A percentile compares a stretch with the other conserved stretches of the same genome.
phyloP scores from a whole-genome alignment of 2,888 invertebrate species.

The Pandemis corylana region DNA sequence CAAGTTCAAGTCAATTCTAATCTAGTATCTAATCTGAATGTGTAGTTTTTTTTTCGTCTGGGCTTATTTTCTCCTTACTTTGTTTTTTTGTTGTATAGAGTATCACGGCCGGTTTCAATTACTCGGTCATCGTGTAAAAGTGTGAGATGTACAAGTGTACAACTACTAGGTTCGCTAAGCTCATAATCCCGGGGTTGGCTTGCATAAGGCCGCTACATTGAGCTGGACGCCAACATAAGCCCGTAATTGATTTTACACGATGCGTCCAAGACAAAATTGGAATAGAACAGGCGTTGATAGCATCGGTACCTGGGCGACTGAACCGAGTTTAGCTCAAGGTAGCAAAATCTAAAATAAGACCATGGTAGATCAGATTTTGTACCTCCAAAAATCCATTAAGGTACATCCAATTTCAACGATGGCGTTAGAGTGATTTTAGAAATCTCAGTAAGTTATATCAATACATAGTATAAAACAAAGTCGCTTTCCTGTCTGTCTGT shows the following conservation, averaged over 20 bases:
- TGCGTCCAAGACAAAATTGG: constrained; percentile 20
- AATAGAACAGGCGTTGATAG: not conserved
- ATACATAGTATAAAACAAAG: too few relatives aligned
- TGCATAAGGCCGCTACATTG: constrained; percentile 31
- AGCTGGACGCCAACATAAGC: constrained; percentile 21
- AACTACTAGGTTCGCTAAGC: constrained; percentile 21
- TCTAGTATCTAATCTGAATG: not conserved
- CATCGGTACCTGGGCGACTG: too few relatives aligned
- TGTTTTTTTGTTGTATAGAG: not conserved
- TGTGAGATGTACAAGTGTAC: constrained; percentile 14
- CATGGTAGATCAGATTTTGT: too few relatives aligned
- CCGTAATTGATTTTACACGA: constrained; percentile 32
- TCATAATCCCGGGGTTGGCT: constrained; percentile 30
- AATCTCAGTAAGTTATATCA: too few relatives aligned
- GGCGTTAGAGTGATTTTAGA: too few relatives aligned
- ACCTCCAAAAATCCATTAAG: too few relatives aligned
- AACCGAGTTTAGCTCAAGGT: too few relatives aligned
- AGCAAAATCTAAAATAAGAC: too few relatives aligned
- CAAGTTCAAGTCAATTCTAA: not conserved
- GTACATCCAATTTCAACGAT: too few relatives aligned
- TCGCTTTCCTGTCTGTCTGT: too few relatives aligned
- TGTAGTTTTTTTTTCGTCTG: not conserved
- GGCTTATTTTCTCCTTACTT: too few relatives aligned
- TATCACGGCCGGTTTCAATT: not conserved
- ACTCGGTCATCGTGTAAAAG: not conserved